Base-by-base conservation (phyloP, 2,888 invertebrate species). In the Andrena flavipes region DNA sequence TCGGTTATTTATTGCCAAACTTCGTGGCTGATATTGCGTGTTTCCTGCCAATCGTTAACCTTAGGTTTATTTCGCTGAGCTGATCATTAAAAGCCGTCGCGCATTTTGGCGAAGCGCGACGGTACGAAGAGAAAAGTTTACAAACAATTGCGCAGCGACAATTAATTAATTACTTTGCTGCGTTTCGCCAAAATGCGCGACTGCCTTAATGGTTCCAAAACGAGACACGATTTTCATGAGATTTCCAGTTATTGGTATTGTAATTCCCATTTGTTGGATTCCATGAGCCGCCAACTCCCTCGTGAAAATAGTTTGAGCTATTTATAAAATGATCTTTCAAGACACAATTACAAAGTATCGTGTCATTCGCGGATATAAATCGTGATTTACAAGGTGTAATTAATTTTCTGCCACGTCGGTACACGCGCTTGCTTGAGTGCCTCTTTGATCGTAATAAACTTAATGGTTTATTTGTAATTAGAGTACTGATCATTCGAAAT, bases 381-480 rank as follows among this genome's bases (percentile, higher is more conserved):
- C 16, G 23, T 77, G 81, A 83, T 63, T 83, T 68, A 74, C 56
- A 51, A n/a, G 49, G 10, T 67, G 71, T 67, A 71, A 81, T 74
- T 83, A 81, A 77, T 77, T 77, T 65, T 83, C 76, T 49, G 65
- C 68, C 70, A 63, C 23, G 26, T 35, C 33, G 13, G 62, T 35
- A 29, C 59, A 68, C 69, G 63, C 54, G 74, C 62, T 51, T 51
- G 49, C n/a, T 70, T 74, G 73, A 80, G 62, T 70, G 69, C 56
- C 70, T 63, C 71, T 81, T 68, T 59, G 71, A 81, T 54, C 56
- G 76, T 63, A 81, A 68, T 83, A 74, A 83, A 81, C 56, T 42
- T 74, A 68, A 74, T 68, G 74, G 77, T 71, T 64, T 68, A 60
- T 67, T 60, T 54, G 75, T 82, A 80, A 82, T 76, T 80, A 76